Conservation (phyloP, 2,113 vertebrate genomes). For the Bagarius yarrelli region DNA sequence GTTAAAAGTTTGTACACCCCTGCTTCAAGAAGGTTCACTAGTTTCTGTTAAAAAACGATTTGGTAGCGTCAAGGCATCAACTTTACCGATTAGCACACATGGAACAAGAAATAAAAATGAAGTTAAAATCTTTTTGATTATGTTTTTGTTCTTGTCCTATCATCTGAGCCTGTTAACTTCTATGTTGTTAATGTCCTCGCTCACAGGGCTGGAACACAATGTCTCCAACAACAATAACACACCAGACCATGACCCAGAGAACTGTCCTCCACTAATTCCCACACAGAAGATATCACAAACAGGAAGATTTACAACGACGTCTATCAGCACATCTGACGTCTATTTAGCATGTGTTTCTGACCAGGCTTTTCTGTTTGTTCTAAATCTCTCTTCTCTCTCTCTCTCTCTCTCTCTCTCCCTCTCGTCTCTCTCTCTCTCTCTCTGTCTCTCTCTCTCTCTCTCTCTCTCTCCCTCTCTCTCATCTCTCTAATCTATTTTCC, state of each 20-base stretch:
- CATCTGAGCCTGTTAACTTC: too few species aligned
- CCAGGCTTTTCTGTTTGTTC: too few species aligned
- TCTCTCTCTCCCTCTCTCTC: too few species aligned
- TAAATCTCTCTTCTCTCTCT: too few species aligned
- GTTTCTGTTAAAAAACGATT: not conserved
- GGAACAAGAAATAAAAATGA: not conserved
- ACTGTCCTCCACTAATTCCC: not conserved
- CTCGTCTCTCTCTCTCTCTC: too few species aligned
- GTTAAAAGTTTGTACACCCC: not conserved
- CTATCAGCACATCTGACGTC: not conserved
- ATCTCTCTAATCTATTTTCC: too few species aligned
- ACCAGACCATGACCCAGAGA: slow-evolving; percentile 31
- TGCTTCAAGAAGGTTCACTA: not conserved
- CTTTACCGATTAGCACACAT: not conserved
- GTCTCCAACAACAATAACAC: slow-evolving; percentile 3
- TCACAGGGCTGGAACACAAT: slow-evolving; percentile 30
- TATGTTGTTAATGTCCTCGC: slow-evolving; percentile 25
- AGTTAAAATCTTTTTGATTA: too few species aligned
- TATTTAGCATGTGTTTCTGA: too few species aligned
- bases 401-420: too few species aligned
- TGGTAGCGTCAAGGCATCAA: not conserved
- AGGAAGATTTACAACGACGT: not conserved
- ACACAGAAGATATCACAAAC: not conserved
- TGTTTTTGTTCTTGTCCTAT: too few species aligned
- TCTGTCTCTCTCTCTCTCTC: too few species aligned